Percentiles rank a stretch among this genome's conserved stretches.
Conservation (phyloP, 2,113 vertebrate genomes). For the Leptobrachium leishanense region DNA sequence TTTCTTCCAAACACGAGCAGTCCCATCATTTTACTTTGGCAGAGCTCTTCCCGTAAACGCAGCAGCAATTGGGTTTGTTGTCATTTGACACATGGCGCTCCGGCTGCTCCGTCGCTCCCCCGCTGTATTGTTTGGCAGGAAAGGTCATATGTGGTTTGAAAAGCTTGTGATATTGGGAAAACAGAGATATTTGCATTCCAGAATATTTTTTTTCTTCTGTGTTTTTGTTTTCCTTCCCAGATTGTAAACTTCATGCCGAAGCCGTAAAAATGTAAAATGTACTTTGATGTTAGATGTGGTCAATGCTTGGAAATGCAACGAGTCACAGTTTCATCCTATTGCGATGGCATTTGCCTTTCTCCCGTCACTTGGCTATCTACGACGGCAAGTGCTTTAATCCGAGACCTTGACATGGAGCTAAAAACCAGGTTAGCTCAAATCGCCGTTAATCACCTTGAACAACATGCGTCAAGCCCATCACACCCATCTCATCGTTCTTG, state of each 20-base stretch:
- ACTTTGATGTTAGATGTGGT: background rate
- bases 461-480: too few species aligned
- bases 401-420: background rate
- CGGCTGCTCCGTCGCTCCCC: background rate
- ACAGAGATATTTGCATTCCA: background rate
- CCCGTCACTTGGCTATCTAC: background rate
- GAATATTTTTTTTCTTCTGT: background rate
- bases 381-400: background rate
- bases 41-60: too few species aligned
- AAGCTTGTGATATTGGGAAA: constrained; percentile 4
- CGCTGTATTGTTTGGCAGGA: background rate
- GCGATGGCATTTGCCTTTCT: background rate
- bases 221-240: constrained; percentile 2
- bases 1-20: too few species aligned
- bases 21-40: too few species aligned
- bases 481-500: background rate
- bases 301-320: background rate
- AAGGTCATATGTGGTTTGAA: background rate
- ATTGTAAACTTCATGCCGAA: background rate
- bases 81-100: too few species aligned
- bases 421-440: background rate
- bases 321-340: background rate
- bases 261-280: background rate
- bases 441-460: background rate
- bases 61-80: too few species aligned